These are phyloP conservation scores for Larimichthys polyactis DNA, from an alignment of 2,113 vertebrate genomes.

Conservation along the genomic window DNA sequence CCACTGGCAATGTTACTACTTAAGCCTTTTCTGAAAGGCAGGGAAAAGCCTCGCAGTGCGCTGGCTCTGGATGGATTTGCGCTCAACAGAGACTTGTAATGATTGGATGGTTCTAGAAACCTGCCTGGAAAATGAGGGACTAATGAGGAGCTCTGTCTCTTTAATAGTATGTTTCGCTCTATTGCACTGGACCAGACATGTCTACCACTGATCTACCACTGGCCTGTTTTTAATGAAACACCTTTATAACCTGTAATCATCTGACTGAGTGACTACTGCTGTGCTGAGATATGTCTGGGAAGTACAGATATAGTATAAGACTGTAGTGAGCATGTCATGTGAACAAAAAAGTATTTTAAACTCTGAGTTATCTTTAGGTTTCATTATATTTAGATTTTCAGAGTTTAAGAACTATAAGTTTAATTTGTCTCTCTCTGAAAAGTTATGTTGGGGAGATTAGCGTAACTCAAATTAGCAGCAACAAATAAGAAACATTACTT, in stretches of 20 bases:
- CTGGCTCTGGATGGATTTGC: constrained; percentile 66
- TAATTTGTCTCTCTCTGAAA: constrained; percentile 12
- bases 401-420: constrained; percentile 6
- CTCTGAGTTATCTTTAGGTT: not conserved
- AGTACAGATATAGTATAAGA: constrained; percentile 16
- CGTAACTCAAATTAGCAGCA: not conserved
- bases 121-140: constrained; percentile 39
- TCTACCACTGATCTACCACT: constrained; percentile 28
- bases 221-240: constrained; percentile 57
- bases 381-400: not conserved
- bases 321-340: not conserved
- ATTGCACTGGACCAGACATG: constrained; percentile 6
- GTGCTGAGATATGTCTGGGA: constrained; percentile 12
- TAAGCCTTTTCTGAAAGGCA: constrained; percentile 76
- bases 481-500: constrained; percentile 23
- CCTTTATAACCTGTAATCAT: constrained; percentile 52
- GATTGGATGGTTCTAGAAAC: constrained; percentile 52
- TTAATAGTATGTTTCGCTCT: constrained; percentile 38
- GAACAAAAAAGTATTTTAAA: constrained; percentile 18
- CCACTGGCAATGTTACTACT: constrained; percentile 73
- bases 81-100: constrained; percentile 56
- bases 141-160: constrained; percentile 53
- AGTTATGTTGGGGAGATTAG: not conserved
- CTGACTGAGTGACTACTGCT: constrained; percentile 34
- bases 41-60: constrained; percentile 70